A percentile compares a stretch with the other conserved stretches of the same genome.
phyloP scores from a whole-genome alignment of 1,140 invertebrate species.

The Sipha flava region DNA sequence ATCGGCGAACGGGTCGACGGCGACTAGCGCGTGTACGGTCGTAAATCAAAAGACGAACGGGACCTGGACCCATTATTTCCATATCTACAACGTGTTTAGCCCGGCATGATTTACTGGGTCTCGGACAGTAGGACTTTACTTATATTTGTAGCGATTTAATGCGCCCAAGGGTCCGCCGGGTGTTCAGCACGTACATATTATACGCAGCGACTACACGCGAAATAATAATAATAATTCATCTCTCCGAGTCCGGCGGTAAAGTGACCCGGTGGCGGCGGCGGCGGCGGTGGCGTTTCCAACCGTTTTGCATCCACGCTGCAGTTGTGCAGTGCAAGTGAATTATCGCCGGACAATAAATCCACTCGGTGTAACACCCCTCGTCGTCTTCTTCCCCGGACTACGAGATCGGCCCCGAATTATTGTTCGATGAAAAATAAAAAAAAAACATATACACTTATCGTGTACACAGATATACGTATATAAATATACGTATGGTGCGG shows the following conservation, averaged over 20 bases:
- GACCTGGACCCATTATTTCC: slow-evolving; percentile 21
- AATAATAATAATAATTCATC: slow-evolving; percentile 21
- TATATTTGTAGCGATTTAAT: slow-evolving; percentile 30
- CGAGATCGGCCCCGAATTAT: neutral
- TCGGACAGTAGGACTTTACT: slow-evolving; percentile 21
- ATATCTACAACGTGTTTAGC: slow-evolving; percentile 17
- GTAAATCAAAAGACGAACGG: slow-evolving; percentile 24
- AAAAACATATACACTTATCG: no score
- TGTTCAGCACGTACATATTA: neutral
- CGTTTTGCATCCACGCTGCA: slow-evolving; percentile 14
- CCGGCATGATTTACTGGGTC: slow-evolving; percentile 3
- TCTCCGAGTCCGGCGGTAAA: neutral
- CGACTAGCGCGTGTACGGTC: neutral
- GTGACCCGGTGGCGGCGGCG: neutral
- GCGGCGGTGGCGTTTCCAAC: neutral
- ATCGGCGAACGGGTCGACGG: neutral
- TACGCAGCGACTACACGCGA: no score
- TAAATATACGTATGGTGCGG: neutral
- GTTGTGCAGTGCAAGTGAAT: slow-evolving; percentile 26
- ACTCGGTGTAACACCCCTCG: neutral
- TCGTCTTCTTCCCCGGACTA: neutral
- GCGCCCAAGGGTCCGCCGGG: slow-evolving; percentile 22
- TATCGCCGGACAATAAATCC: slow-evolving; percentile 22
- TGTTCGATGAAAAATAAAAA: slow-evolving; percentile 21
- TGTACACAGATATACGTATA: no score